Conservation (phyloP, 2,888 invertebrate species). For the Zygothrica quintamaculata region DNA sequence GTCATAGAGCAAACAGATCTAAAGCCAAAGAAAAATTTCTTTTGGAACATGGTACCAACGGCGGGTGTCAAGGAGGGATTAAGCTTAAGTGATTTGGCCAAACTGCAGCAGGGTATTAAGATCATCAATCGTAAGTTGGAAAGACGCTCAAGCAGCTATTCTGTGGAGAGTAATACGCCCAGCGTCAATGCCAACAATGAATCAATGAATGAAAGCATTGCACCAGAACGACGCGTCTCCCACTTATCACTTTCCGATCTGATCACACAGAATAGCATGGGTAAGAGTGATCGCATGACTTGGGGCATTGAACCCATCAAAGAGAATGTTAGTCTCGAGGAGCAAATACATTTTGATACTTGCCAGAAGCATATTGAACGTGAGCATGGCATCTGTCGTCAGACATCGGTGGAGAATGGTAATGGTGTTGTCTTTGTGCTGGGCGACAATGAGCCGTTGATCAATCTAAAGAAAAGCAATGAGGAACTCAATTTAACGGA, state of each 20-base stretch:
- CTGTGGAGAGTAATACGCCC: conserved; percentile 53
- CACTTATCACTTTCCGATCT: conserved; percentile 83
- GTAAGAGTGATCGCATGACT: conserved; percentile 82
- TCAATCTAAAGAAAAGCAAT: conserved; percentile 86
- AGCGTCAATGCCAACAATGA: conserved; percentile 4
- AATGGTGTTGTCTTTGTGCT: conserved; percentile 88
- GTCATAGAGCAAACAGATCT: conserved; percentile 16
- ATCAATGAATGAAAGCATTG: conserved; percentile 38
- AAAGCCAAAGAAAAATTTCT: conserved; percentile 70
- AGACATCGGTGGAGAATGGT: conserved; percentile 58
- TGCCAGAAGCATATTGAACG: conserved; percentile 78
- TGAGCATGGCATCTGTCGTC: conserved; percentile 68
- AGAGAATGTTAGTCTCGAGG: conserved; percentile 82
- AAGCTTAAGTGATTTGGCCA: conserved; percentile 78
- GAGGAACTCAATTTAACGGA: conserved; percentile 79
- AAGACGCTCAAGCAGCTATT: conserved; percentile 71
- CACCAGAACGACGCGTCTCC: conserved; percentile 62
- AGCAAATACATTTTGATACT: conserved; percentile 80
- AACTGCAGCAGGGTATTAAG: conserved; percentile 68
- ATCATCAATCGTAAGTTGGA: conserved; percentile 72
- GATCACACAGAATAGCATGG: conserved; percentile 84
- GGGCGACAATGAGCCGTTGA: conserved; percentile 89
- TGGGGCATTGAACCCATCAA: conserved; percentile 84
- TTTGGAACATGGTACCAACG: conserved; percentile 82
- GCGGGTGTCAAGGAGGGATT: conserved; percentile 81